These are phyloP conservation scores for Drosophila rufa DNA, from an alignment of 1,140 invertebrate species.

Conservation along the genomic window DNA sequence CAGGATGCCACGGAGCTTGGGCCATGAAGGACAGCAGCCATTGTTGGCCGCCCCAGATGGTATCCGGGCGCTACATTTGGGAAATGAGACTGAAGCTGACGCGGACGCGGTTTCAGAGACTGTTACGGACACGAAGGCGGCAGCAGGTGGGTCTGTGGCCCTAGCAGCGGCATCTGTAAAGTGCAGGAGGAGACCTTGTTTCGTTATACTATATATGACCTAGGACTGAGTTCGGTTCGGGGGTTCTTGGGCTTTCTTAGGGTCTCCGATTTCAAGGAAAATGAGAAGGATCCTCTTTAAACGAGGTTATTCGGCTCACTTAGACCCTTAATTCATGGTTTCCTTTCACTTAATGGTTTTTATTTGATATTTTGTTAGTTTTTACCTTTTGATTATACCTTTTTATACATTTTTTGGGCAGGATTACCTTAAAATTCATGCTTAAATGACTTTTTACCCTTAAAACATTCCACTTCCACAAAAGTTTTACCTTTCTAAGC, in stretches of 20 bases:
- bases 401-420: not conserved
- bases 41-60: slow-evolving; percentile 21
- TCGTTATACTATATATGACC: slow-evolving; percentile 12
- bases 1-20: slow-evolving; percentile 49
- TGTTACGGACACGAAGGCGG: slow-evolving; percentile 18
- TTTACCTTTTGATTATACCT: not conserved
- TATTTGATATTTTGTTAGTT: not conserved
- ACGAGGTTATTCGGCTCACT: not conserved
- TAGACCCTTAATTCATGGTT: not conserved
- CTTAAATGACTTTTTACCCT: not conserved
- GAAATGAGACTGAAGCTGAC: slow-evolving; percentile 30
- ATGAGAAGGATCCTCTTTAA: not conserved
- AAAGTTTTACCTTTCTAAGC: too few species aligned
- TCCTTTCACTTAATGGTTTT: not conserved
- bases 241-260: not conserved
- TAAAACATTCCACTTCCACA: not conserved
- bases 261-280: not conserved
- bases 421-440: not conserved
- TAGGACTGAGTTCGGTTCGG: slow-evolving; percentile 1
- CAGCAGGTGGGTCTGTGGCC: slow-evolving; percentile 24
- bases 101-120: slow-evolving; percentile 31
- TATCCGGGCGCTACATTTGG: slow-evolving; percentile 27
- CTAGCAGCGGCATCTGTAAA: slow-evolving; percentile 46
- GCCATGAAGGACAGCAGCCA: slow-evolving; percentile 40
- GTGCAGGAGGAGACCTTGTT: slow-evolving; percentile 44